A percentile compares a stretch with the other conserved stretches of the same genome.
Evolutionary conservation across 2,888 invertebrate species (phyloP).

Genomic region (Argyresthia albistria): DNA sequence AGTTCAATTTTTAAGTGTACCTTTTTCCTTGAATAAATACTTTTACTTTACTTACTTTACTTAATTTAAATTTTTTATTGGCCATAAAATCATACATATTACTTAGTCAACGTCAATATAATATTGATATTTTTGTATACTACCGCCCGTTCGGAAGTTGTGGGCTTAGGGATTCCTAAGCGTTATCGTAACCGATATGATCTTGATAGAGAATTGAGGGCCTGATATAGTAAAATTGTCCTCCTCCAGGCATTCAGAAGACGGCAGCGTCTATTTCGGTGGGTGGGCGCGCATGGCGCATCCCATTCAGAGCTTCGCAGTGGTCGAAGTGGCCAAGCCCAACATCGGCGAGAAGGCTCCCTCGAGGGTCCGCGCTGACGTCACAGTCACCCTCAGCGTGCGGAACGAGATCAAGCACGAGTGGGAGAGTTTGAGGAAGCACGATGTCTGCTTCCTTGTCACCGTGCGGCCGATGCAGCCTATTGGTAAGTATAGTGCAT

Average conservation of each 20-base stretch:
- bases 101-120: no score
- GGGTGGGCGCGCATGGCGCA: constrained; percentile 99
- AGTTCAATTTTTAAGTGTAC: no score
- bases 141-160: no score
- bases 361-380: constrained; percentile 95
- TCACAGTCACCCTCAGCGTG: constrained; percentile 92
- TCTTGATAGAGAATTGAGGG: no score
- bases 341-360: constrained; percentile 96
- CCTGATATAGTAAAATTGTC: background rate
- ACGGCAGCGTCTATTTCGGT: constrained; percentile 89
- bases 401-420: constrained; percentile 93
- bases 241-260: constrained; percentile 83
- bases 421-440: constrained; percentile 97
- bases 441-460: constrained; percentile 97
- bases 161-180: no score
- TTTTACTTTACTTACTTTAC: no score
- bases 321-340: constrained; percentile 95
- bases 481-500: constrained; percentile 85
- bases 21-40: no score
- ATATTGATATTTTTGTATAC: no score
- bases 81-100: no score
- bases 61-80: no score
- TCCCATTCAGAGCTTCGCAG: constrained; percentile 91
- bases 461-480: constrained; percentile 89
- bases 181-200: no score